Base-by-base conservation (phyloP, 1,140 invertebrate genomes). In the Drosophila nannoptera region DNA sequence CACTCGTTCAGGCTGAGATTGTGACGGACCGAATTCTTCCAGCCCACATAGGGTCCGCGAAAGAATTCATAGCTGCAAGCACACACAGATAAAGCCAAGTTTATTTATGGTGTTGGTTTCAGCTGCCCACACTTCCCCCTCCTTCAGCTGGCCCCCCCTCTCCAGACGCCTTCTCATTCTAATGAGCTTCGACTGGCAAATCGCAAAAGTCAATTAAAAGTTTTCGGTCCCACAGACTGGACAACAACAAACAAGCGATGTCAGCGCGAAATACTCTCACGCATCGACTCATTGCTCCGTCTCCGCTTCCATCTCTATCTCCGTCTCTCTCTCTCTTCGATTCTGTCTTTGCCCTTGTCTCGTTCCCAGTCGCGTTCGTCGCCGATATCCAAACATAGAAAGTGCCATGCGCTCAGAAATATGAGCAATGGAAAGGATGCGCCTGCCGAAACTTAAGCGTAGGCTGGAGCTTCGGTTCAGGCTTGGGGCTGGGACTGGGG, bases 1-100 rank as follows among this genome's bases (percentile, higher is more conserved):
- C 98, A 99, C 89, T 99, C 98, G 91, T 99, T 99, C 5, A 99
- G 90, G 54, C 96, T 97, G 14, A 99, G 90, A 90, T 99, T 99
- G 88, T 99, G 98, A 0, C 98, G 92, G 6, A 99, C 97, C 0
- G 97, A 99, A 89, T 99, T 99, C 90, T 99, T 99, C 98, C 98
- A 99, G n/a, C 98, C 98, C 88, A 97, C 96, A 82, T 99, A 99
- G 0, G 94, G 91, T 7, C 97, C 97, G 29, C 97, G 92, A 90
- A 99, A 99, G 89, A 99, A 99, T 0, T 96, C 93, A 81, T 97
- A 98, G 69, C 92, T 92, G 68, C 6, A 75, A 60, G 60, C 4
- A 76, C 40, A 6, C 4, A 32, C 2, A 40, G 40, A 69, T 31
- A 56, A 14, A 32, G 50, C 12, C 38, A 8, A 11, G 58, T 53